phyloP scores from a whole-genome alignment of 2,888 invertebrate species.

The Drosophila rellima region DNA sequence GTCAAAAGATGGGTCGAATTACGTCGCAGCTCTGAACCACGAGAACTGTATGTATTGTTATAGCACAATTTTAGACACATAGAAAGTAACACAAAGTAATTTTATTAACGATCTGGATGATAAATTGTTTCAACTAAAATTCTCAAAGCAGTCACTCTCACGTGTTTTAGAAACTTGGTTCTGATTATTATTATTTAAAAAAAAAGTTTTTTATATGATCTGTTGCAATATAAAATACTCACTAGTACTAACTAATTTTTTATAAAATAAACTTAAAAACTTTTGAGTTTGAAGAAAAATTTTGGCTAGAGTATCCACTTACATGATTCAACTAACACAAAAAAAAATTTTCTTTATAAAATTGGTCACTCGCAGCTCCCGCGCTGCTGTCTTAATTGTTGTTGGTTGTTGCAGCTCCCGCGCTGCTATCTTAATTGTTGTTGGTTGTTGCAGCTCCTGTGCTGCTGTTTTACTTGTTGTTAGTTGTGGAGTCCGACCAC shows the following conservation, averaged over 20 bases:
- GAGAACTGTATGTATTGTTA: slow-evolving; percentile 3
- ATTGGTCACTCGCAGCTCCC: slow-evolving; percentile 8
- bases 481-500: too few relatives aligned
- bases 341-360: neutral
- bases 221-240: slow-evolving; percentile 7
- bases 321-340: slow-evolving; percentile 2
- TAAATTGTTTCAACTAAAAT: neutral
- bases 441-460: neutral
- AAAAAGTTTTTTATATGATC: neutral
- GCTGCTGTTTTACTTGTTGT: too few relatives aligned
- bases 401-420: neutral
- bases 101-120: slow-evolving; percentile 5
- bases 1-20: slow-evolving; percentile 3
- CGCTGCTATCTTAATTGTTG: neutral
- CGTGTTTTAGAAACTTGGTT: neutral
- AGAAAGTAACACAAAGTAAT: slow-evolving; percentile 3
- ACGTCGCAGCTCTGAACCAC: neutral
- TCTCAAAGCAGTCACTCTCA: slow-evolving; percentile 1
- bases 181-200: neutral
- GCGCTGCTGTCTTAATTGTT: slow-evolving; percentile 6
- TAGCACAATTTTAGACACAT: slow-evolving; percentile 1
- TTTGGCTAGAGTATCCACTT: slow-evolving; percentile 9
- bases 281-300: neutral
- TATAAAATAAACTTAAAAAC: neutral
- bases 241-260: slow-evolving; percentile 5